Conservation (phyloP, 1,140 invertebrate genomes). For the Trichonephila inaurata region DNA sequence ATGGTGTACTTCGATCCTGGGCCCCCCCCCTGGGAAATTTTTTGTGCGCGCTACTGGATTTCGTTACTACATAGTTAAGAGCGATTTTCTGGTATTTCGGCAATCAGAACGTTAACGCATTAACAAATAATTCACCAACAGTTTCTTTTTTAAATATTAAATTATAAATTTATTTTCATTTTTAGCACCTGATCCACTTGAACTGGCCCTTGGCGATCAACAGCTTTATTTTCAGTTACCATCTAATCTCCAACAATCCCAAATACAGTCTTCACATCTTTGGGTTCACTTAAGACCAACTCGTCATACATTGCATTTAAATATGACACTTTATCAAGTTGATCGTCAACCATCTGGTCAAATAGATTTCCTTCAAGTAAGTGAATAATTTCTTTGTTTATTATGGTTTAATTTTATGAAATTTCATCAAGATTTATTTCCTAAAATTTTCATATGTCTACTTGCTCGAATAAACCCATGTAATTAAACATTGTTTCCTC, state of each 20-base stretch:
- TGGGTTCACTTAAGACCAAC: constrained; percentile 82
- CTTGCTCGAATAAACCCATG: too few relatives aligned
- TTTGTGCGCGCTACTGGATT: too few relatives aligned
- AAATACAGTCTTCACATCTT: constrained; percentile 82
- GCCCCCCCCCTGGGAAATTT: too few relatives aligned
- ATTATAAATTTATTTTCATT: not conserved
- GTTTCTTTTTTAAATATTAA: too few relatives aligned
- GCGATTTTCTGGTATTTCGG: too few relatives aligned
- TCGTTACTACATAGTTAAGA: too few relatives aligned
- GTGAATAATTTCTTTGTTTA: not conserved
- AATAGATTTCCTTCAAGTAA: constrained; percentile 62
- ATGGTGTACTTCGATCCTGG: too few relatives aligned
- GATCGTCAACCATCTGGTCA: constrained; percentile 18
- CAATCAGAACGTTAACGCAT: too few relatives aligned
- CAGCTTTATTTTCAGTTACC: constrained; percentile 84
- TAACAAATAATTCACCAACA: too few relatives aligned
- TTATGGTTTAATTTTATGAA: not conserved
- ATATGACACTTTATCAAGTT: constrained; percentile 64
- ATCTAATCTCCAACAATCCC: constrained; percentile 83
- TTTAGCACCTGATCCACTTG: constrained; percentile 57
- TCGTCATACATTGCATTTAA: constrained; percentile 64
- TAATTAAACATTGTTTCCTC: too few relatives aligned
- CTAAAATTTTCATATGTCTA: too few relatives aligned
- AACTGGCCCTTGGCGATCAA: constrained; percentile 76
- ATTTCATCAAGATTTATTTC: too few relatives aligned